Evolutionary conservation across 1,140 invertebrate species (phyloP).

Genomic region (Solenopsis invicta): DNA sequence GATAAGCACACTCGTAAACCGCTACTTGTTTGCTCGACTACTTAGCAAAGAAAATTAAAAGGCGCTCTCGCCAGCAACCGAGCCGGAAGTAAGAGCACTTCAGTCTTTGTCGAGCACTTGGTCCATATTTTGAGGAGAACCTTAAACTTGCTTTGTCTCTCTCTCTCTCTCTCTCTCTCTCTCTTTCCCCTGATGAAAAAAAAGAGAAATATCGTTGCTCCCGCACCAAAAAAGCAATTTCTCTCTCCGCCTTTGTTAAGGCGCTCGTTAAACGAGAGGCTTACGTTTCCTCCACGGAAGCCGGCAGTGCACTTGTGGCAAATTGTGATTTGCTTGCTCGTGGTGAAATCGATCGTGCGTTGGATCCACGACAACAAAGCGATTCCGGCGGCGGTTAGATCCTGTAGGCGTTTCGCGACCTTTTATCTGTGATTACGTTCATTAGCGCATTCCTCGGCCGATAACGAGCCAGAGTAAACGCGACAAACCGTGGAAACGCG

Average conservation of each 20-base stretch:
- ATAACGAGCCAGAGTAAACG: constrained; percentile 71
- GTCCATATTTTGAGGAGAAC: constrained; percentile 57
- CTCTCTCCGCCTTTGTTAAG: not conserved
- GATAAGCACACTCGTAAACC: constrained; percentile 70
- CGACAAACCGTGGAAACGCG: constrained; percentile 72
- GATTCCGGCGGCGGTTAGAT: constrained; percentile 18
- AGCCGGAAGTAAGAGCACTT: constrained; percentile 71
- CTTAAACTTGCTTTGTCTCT: constrained; percentile 49
- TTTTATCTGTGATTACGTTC: constrained; percentile 77
- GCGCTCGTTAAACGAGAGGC: constrained; percentile 56
- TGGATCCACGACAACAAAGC: constrained; percentile 19
- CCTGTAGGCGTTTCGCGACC: constrained; percentile 57
- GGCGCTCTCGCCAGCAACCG: constrained; percentile 31
- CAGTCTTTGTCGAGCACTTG: constrained; percentile 56
- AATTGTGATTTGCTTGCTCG: constrained; percentile 54
- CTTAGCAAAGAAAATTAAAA: constrained; percentile 73
- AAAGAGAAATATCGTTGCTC: constrained; percentile 50
- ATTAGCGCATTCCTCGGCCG: constrained; percentile 69
- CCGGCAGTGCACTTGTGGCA: not conserved
- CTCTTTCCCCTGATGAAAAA: not conserved
- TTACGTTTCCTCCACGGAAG: constrained; percentile 41
- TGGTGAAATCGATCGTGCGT: constrained; percentile 45
- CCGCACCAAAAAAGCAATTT: constrained; percentile 54
- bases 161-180: too few species aligned
- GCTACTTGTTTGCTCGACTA: constrained; percentile 70